Conservation (phyloP, 2,797 vertebrate species). For the Trichosurus vulpecula region DNA sequence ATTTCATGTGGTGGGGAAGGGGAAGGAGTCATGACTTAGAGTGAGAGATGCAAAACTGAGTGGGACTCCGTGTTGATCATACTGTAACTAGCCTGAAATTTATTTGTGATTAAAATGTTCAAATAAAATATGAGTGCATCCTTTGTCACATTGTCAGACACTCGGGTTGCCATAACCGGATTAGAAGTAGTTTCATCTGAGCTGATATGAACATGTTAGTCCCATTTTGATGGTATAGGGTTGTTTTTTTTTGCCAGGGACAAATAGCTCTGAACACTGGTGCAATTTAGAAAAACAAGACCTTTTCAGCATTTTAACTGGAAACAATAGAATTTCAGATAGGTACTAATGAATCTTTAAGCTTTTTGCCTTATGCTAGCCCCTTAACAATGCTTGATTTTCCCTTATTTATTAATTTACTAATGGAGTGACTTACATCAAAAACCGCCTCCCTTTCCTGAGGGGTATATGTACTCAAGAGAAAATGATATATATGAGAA, state of each 20-base stretch:
- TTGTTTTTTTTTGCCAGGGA: conserved; percentile 14
- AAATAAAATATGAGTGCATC: conserved; percentile 9
- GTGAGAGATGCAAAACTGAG: conserved; percentile 56
- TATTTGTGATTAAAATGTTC: conserved; percentile 37
- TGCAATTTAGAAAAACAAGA: conserved; percentile 29
- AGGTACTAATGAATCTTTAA: conserved; percentile 18
- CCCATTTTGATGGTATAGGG: conserved; percentile 50
- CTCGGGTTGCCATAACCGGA: neutral
- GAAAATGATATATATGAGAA: conserved; percentile 15
- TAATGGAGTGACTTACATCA: conserved; percentile 50
- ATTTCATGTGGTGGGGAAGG: conserved; percentile 37
- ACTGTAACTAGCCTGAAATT: conserved; percentile 55
- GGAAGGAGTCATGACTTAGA: conserved; percentile 41
- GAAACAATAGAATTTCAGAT: conserved; percentile 50
- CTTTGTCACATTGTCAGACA: conserved; percentile 23
- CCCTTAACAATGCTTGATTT: conserved; percentile 17
- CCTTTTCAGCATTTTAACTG: neutral
- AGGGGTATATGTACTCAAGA: neutral
- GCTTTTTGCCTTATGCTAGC: conserved; percentile 4
- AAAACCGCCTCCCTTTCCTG: conserved; percentile 41
- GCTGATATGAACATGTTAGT: conserved; percentile 27
- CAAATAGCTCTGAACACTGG: conserved; percentile 53
- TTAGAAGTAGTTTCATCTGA: conserved; percentile 13
- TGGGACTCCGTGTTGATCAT: conserved; percentile 35
- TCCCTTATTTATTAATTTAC: conserved; percentile 51